Conservation (phyloP, 2,797 vertebrate genomes). For the Synanceia verrucosa region DNA sequence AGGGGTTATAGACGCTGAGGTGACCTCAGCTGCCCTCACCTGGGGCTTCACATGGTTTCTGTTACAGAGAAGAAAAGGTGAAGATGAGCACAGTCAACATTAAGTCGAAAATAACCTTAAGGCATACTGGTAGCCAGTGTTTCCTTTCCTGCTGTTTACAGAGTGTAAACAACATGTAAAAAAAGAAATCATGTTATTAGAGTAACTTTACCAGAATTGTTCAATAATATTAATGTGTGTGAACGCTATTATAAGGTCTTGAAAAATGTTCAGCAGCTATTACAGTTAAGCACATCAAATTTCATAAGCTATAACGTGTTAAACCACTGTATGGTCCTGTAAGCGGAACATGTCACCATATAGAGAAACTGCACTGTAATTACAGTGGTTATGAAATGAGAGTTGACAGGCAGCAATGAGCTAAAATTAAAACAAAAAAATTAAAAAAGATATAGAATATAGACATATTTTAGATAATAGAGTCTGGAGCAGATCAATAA, state of each 20-base stretch:
- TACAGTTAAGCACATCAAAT: background rate
- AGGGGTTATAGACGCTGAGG: conserved; percentile 70
- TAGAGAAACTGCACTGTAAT: background rate
- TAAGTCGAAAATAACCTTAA: background rate
- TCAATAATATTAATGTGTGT: background rate
- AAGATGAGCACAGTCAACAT: background rate
- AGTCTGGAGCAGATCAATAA: background rate
- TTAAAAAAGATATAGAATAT: background rate
- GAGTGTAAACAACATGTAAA: background rate
- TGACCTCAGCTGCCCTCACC: conserved; percentile 84
- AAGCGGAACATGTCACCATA: background rate
- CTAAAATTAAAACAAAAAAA: too few relatives aligned
- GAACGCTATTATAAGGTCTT: background rate
- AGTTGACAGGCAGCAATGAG: background rate
- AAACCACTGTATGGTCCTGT: background rate
- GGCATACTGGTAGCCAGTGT: conserved; percentile 35
- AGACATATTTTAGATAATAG: background rate
- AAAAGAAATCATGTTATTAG: background rate
- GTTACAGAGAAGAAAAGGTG: background rate
- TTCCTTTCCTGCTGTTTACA: conserved; percentile 32
- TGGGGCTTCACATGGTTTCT: conserved; percentile 92
- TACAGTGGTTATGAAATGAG: background rate
- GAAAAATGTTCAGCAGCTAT: background rate
- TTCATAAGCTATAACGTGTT: background rate
- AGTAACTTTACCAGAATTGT: background rate